These are phyloP conservation scores for Sepiola atlantica DNA, from an alignment of 2,888 invertebrate species.

Conservation along the genomic window DNA sequence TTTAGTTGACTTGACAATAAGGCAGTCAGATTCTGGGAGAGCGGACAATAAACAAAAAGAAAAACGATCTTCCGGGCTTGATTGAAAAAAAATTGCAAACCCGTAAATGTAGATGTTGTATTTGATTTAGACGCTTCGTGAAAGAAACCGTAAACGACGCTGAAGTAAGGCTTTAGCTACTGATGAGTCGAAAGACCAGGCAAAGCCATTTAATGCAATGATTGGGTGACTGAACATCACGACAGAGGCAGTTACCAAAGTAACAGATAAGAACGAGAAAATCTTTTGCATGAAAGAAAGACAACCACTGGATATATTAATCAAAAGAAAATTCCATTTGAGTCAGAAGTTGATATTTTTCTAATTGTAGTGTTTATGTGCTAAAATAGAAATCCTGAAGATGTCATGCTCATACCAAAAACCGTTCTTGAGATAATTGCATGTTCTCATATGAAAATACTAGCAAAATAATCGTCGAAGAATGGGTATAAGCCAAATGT, in stretches of 20 bases:
- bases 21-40: neutral
- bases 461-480: no score
- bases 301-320: neutral
- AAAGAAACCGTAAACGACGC: neutral
- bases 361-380: no score
- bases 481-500: no score
- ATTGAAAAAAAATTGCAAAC: neutral
- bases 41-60: neutral
- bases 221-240: neutral
- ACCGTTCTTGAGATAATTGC: no score
- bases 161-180: neutral
- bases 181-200: neutral
- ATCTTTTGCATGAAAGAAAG: neutral
- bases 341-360: no score
- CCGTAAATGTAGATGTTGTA: neutral
- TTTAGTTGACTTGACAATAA: neutral
- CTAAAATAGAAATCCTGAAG: no score
- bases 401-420: no score
- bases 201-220: neutral
- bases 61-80: neutral
- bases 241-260: neutral
- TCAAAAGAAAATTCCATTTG: neutral
- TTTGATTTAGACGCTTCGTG: neutral
- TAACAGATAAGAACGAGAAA: neutral
- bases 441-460: no score